Conservation (phyloP, 2,797 vertebrate genomes). For the Anas georgica region DNA sequence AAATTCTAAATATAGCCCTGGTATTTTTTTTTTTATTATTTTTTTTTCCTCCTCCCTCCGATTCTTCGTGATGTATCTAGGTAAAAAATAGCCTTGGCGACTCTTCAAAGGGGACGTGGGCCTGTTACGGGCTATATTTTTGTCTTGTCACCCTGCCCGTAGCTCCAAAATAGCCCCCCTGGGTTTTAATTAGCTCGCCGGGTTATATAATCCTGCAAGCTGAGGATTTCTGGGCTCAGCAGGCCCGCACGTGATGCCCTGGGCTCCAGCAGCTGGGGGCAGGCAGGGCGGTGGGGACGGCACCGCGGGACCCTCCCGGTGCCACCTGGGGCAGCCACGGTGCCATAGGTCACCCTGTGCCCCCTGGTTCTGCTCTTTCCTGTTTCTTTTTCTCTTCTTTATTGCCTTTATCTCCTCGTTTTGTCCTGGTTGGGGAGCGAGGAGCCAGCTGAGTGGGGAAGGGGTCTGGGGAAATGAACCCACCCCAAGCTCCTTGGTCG, state of each 20-base stretch:
- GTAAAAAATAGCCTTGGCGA: constrained; percentile 77
- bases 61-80: constrained; percentile 74
- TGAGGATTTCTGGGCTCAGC: background rate
- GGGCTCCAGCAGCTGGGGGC: background rate
- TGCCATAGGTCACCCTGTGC: background rate
- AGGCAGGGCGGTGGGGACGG: background rate
- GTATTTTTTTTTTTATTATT: constrained; percentile 62
- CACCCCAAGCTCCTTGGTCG: background rate
- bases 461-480: background rate
- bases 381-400: background rate
- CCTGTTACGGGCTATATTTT: constrained; percentile 80
- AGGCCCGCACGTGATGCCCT: background rate
- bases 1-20: constrained; percentile 78
- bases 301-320: background rate
- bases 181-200: constrained; percentile 78
- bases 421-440: background rate
- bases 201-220: constrained; percentile 81
- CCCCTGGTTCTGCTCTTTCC: background rate
- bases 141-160: constrained; percentile 79
- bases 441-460: background rate
- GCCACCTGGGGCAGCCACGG: background rate
- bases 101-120: constrained; percentile 78
- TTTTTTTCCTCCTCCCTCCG: constrained; percentile 57
- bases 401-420: background rate
- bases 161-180: constrained; percentile 77